phyloP scores from a whole-genome alignment of 30 jellyfish, hydroid and myxozoan species.

The Cassiopea xamachana region DNA sequence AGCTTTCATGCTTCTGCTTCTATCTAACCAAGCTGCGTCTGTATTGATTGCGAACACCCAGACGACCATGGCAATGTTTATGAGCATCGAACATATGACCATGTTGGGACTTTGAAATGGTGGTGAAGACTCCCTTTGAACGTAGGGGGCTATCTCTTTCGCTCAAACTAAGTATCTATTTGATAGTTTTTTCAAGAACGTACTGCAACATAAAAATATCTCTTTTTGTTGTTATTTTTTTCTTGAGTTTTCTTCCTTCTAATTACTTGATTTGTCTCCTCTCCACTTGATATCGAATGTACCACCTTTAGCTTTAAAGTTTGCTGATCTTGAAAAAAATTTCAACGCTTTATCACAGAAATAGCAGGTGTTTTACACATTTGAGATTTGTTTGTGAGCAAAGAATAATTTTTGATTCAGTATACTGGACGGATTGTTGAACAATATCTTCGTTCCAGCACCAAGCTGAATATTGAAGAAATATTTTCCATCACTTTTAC shows the following conservation, averaged over 20 bases:
- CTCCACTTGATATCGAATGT: neutral
- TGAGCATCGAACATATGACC: neutral
- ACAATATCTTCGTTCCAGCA: neutral
- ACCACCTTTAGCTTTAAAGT: neutral
- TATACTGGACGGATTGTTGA: neutral
- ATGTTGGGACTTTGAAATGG: neutral
- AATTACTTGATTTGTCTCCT: no score
- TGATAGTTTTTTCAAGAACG: no score
- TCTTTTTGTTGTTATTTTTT: no score
- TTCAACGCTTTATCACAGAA: neutral
- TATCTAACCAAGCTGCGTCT: neutral
- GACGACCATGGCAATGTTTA: neutral
- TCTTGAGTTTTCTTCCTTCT: no score
- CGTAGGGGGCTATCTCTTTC: no score
- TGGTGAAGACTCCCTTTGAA: no score
- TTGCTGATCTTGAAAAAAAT: neutral
- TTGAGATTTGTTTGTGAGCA: neutral
- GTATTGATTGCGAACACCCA: neutral
- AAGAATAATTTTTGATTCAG: neutral
- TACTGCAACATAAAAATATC: no score
- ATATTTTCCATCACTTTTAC: no score
- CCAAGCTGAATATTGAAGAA: neutral
- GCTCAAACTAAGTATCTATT: no score
- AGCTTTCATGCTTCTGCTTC: constrained; percentile 1
- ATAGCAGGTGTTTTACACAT: neutral